phyloP scores from a whole-genome alignment of 2,888 invertebrate genomes.

The Andrena praecox region DNA sequence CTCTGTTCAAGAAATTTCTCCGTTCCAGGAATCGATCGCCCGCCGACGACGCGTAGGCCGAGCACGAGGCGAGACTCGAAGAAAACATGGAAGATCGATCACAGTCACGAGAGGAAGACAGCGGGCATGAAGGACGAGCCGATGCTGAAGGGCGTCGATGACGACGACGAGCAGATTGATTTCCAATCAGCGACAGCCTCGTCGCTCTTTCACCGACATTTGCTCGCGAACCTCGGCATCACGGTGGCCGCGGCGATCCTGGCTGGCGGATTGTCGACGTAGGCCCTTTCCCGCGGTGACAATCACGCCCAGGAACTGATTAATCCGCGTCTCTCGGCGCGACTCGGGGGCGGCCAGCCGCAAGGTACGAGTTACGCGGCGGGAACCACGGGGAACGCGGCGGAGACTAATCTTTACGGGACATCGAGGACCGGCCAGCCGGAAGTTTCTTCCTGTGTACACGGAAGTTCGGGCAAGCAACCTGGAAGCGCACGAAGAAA shows the following conservation, averaged over 20 bases:
- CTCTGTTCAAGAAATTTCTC: not conserved
- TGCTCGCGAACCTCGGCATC: constrained; percentile 74
- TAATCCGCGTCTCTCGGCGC: constrained; percentile 7
- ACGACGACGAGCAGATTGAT: constrained; percentile 77
- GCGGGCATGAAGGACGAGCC: constrained; percentile 81
- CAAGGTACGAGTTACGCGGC: not conserved
- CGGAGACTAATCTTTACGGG: not conserved
- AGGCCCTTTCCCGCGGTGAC: constrained; percentile 49
- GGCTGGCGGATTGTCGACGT: constrained; percentile 73
- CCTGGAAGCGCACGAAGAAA: not conserved
- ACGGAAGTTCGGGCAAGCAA: not conserved
- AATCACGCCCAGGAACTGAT: constrained; percentile 29
- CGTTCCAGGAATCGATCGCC: constrained; percentile 77
- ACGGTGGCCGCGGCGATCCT: constrained; percentile 69
- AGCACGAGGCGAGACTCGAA: constrained; percentile 79
- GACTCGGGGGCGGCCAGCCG: not conserved
- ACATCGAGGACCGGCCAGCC: constrained; percentile 11
- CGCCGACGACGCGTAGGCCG: constrained; percentile 77
- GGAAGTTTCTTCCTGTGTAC: not conserved
- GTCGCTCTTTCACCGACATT: constrained; percentile 73
- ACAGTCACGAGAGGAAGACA: constrained; percentile 77
- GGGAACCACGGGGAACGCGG: not conserved
- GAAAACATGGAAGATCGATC: constrained; percentile 79
- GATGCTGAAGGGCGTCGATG: constrained; percentile 75
- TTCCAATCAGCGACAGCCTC: constrained; percentile 79